Conservation (phyloP, 1,140 invertebrate genomes). For the Argopecten irradians region DNA sequence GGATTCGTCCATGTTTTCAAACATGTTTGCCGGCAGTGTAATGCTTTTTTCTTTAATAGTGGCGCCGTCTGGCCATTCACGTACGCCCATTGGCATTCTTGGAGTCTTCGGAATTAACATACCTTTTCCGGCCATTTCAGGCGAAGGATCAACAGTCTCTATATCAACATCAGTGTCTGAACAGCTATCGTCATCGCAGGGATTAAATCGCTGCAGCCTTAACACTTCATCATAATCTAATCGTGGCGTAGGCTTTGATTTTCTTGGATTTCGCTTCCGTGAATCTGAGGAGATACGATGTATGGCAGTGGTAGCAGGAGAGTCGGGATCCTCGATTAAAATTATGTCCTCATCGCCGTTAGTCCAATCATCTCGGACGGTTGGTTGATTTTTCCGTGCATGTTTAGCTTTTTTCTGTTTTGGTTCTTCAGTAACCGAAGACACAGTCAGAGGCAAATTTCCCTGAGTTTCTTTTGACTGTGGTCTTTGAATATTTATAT, state of each 20-base stretch:
- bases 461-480: too few relatives aligned
- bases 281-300: background rate
- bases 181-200: background rate
- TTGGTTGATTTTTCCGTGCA: background rate
- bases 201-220: background rate
- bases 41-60: background rate
- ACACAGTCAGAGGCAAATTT: background rate
- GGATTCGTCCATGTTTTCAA: background rate
- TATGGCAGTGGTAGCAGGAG: background rate
- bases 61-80: background rate
- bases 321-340: background rate
- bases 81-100: background rate
- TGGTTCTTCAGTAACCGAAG: background rate
- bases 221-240: constrained; percentile 9
- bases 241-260: background rate
- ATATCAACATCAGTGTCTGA: background rate
- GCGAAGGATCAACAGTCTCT: background rate
- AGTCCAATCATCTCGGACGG: background rate
- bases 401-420: background rate
- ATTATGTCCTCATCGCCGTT: background rate
- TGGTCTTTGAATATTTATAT: too few relatives aligned
- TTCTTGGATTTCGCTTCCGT: background rate
- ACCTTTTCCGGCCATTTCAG: background rate
- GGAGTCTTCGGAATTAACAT: background rate
- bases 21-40: background rate